Evolutionary conservation across 2,113 vertebrate species (phyloP), one percentile per base, ranked within the genome.

Genomic region (Oriolus oriolus): DNA sequence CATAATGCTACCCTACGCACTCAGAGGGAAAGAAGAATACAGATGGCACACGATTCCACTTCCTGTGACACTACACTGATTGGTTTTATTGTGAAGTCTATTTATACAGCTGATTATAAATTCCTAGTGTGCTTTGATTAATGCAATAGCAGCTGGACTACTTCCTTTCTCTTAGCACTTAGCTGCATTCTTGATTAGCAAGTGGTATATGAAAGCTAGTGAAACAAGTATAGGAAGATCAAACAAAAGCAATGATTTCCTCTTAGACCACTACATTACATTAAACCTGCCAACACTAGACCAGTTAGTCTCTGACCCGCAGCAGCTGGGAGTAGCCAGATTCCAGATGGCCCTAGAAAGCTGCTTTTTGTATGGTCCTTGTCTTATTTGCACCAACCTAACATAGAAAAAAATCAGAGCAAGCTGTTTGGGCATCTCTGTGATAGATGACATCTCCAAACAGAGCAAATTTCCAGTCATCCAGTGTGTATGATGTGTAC

Each of bases 211-310:
- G 53, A 95, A 92, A 83, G 83, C 79, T 52, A 79, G 83, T 86
- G 70, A 86, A 95, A 90, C 49, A 73, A 90, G 75, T 41, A 92
- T 74, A 82, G 89, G 86, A 96, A 90, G 53, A 95, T 76, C 79
- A 83, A 88, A 93, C 83, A 95, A 93, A 95, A 85, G 86, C 57
- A 63, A 52, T 85, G 4, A 82, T 96, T 95, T 95, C 65, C 74
- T 79, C 53, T 59, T 52, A 87, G 61, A 68, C 79, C 47, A 85
- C 61, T 71, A 59, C 37, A 63, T 39, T 52, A 56, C 54, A 70
- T 53, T 70, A 41, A 94, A 66, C 60, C 54, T 75, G 74, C 63
- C 88, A 84, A 63, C 60, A 45, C 31, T 37, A 89, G 69, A 91
- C 78, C 54, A 57, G 73, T 37, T 31, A 89, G 73, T 81, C 39